Percentiles rank a stretch among this genome's conserved stretches.
phyloP scores from a whole-genome alignment of 92 coral and sea anemone genomes.

The Palythoa heliodiscus region DNA sequence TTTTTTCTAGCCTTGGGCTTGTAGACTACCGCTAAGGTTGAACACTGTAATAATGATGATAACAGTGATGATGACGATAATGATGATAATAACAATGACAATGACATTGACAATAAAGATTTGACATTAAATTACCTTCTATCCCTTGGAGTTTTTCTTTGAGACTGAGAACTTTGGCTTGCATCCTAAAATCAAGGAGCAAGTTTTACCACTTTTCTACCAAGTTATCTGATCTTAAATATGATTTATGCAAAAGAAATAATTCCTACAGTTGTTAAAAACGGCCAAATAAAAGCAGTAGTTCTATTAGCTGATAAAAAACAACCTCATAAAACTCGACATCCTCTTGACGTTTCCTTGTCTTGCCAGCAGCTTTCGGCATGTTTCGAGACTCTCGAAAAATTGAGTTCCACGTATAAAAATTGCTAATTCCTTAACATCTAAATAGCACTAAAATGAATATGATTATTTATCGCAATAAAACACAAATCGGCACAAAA shows the following conservation, averaged over 20 bases:
- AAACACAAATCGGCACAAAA: neutral
- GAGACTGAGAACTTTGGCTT: constrained; percentile 38
- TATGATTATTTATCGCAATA: neutral
- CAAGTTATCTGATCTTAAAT: neutral
- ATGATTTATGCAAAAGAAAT: neutral
- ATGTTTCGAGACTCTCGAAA: constrained; percentile 29
- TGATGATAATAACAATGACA: too few relatives aligned
- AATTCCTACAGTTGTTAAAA: neutral
- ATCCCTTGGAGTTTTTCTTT: constrained; percentile 14
- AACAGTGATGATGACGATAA: too few relatives aligned
- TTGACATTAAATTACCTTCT: constrained; percentile 12
- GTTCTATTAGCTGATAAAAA: too few relatives aligned
- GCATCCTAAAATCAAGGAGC: neutral
- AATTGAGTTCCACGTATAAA: neutral
- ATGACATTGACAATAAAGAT: too few relatives aligned
- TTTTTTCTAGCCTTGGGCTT: too few relatives aligned
- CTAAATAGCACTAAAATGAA: neutral
- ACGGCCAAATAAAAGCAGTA: constrained; percentile 5
- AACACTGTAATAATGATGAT: too few relatives aligned
- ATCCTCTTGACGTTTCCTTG: constrained; percentile 44
- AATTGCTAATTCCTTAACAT: neutral
- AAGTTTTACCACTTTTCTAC: neutral
- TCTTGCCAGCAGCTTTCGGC: constrained; percentile 85
- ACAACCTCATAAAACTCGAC: constrained; percentile 48
- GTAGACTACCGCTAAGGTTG: too few relatives aligned